These are phyloP conservation scores for Lutjanus erythropterus DNA, from an alignment of 2,113 vertebrate species.

Conservation along the genomic window DNA sequence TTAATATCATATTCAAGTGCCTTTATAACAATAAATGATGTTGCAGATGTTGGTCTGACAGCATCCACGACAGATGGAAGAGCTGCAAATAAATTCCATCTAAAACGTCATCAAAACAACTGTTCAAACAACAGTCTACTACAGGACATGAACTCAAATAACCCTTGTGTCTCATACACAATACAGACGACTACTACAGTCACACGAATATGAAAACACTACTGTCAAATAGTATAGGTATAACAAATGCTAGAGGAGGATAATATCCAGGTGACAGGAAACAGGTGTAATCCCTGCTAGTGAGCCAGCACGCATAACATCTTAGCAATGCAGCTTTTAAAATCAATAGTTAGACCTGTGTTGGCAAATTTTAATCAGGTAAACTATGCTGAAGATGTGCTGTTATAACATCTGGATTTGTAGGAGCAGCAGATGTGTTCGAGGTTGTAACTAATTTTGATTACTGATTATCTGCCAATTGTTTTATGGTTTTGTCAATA, in stretches of 20 bases:
- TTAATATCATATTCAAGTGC: not conserved
- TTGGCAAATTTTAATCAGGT: not conserved
- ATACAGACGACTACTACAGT: too few relatives aligned
- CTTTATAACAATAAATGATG: not conserved
- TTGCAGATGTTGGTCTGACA: not conserved
- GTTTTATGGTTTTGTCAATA: too few relatives aligned
- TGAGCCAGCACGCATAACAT: not conserved
- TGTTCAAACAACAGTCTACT: not conserved
- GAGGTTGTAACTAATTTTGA: too few relatives aligned
- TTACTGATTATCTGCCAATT: too few relatives aligned
- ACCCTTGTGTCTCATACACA: too few relatives aligned
- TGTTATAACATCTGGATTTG: not conserved
- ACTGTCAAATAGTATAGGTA: too few relatives aligned
- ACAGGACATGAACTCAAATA: not conserved
- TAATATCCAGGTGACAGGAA: not conserved
- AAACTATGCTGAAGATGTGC: not conserved
- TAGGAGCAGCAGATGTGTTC: too few relatives aligned
- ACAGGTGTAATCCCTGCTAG: too few relatives aligned
- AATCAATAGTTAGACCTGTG: not conserved
- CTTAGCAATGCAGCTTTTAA: too few relatives aligned
- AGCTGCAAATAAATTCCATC: not conserved
- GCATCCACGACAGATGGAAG: not conserved
- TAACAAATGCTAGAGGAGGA: not conserved
- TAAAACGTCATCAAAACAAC: not conserved
- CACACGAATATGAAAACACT: too few relatives aligned